Base-by-base conservation (phyloP, 53 echinoderm and acorn worm genomes). In the Astropecten irregularis region DNA sequence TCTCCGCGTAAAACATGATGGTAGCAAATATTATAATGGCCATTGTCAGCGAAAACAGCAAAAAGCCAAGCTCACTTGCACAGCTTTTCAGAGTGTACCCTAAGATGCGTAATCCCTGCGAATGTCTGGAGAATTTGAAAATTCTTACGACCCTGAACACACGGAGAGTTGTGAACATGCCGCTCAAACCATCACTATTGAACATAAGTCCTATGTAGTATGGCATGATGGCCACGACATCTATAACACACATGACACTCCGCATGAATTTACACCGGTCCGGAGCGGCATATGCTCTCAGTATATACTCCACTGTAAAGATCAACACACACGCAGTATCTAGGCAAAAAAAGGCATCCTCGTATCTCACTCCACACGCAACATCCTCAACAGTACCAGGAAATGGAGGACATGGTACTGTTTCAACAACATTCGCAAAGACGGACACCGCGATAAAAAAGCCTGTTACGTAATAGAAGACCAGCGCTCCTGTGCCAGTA, bases 61-160 rank as follows among this genome's bases (percentile, higher is more conserved):
- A 74, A 84, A 96, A 96, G 82, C 96, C 96, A 46, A 96, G 91
- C 91, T 96, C 96, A 89, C 96, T 96, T 39, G 96, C 96, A 89
- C 96, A 96, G 84, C 96, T 96, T 79, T 96, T 96, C 65, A 96
- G 89, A 39, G 96, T 96, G 87, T 91, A 91, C 66, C 96, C 96
- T 69, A 96, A 72, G 86, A 96, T 94, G 54, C 96, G 96, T 83
- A 96, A 91, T 86, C 96, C 96, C 89, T 93, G 93, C 50, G 96
- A 96, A 86, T 96, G 96, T 68, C 96, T 84, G 87, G 96, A 96
- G 91, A 96, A 96, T 88, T 96, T 96, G 93, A 96, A 96, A 96
- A 96, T 96, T 84, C 96, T 93, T 68, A 96, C 94, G 67, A 96
- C 96, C 81, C 96, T 87, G 83, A 96, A 96, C 69, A 96, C 96